These are phyloP conservation scores for Oligia latruncula DNA, from an alignment of 2,888 invertebrate genomes.

Conservation along the genomic window DNA sequence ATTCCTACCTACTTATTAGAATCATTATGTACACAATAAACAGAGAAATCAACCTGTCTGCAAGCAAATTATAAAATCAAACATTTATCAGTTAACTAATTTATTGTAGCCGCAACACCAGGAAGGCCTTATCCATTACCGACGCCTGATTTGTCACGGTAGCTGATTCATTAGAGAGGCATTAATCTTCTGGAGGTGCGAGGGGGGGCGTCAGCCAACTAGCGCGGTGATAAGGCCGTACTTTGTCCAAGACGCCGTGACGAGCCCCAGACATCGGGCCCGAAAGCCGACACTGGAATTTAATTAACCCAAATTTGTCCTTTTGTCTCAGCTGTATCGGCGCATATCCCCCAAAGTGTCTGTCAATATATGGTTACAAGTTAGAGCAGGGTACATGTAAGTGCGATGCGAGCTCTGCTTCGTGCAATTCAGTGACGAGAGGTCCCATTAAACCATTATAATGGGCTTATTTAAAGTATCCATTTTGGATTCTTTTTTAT, in stretches of 20 bases:
- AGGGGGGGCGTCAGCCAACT: constrained; percentile 73
- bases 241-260: constrained; percentile 84
- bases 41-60: constrained; percentile 31
- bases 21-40: constrained; percentile 2
- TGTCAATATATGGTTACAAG: constrained; percentile 76
- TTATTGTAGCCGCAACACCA: constrained; percentile 82
- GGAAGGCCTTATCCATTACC: constrained; percentile 84
- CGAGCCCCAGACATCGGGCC: constrained; percentile 77
- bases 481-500: constrained; percentile 47
- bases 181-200: constrained; percentile 83
- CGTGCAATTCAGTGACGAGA: constrained; percentile 14
- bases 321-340: constrained; percentile 77
- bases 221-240: constrained; percentile 83
- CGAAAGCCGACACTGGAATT: constrained; percentile 84
- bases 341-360: constrained; percentile 73
- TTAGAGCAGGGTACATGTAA: constrained; percentile 36
- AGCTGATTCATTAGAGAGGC: constrained; percentile 86
- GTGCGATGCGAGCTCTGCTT: constrained; percentile 16
- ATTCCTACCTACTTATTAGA: background rate
- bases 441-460: constrained; percentile 25
- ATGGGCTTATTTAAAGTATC: constrained; percentile 26
- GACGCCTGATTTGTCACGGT: constrained; percentile 86
- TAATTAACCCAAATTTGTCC: constrained; percentile 87
- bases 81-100: constrained; percentile 78
- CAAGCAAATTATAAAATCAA: constrained; percentile 69